Conservation (phyloP, 2,797 vertebrate species). For the Sebastes paucispinis region DNA sequence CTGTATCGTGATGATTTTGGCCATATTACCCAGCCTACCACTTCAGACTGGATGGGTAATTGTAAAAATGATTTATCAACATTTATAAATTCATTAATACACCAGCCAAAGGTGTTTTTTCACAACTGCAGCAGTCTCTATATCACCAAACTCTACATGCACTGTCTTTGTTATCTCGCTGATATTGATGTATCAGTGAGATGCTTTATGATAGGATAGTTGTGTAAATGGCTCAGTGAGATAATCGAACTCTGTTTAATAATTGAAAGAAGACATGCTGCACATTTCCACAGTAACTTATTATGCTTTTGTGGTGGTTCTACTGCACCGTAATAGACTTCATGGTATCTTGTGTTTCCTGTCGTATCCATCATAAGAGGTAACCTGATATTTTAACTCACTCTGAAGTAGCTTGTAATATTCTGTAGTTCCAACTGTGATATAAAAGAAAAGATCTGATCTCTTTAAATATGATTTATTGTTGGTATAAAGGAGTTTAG, state of each 20-base stretch:
- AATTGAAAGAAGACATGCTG: constrained; percentile 14
- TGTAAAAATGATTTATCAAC: neutral
- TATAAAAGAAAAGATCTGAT: neutral
- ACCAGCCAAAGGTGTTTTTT: neutral
- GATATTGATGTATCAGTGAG: neutral
- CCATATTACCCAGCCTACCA: no score
- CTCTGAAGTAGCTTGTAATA: neutral
- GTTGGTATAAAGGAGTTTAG: neutral
- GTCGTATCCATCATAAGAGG: neutral
- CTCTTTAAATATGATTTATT: neutral
- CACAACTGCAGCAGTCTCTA: neutral
- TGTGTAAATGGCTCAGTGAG: neutral
- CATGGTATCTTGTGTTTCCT: neutral
- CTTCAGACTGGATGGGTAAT: neutral
- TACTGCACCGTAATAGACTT: neutral
- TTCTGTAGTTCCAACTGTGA: no score
- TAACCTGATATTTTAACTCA: neutral
- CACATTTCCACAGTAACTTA: neutral
- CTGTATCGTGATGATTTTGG: no score
- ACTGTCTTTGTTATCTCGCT: neutral
- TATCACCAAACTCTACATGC: neutral
- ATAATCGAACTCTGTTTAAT: constrained; percentile 24
- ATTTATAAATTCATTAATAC: neutral
- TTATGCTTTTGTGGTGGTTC: neutral
- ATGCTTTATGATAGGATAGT: neutral